phyloP scores from a whole-genome alignment of 92 coral and sea anemone species.

The Palythoa grandis region DNA sequence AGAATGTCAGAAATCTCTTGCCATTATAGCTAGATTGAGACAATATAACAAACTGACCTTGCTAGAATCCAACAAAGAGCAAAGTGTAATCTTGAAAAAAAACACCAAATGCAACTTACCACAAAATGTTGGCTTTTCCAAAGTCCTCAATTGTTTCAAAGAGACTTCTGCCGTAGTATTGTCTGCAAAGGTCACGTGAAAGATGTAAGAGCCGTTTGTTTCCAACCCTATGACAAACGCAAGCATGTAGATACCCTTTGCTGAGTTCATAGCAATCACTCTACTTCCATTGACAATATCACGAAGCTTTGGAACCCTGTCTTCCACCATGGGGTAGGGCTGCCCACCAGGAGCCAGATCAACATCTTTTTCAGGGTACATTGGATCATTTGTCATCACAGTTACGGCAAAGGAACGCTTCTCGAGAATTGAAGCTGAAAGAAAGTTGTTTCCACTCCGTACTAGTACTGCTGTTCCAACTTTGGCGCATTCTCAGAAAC shows the following conservation, averaged over 20 bases:
- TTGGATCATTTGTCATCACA: slow-evolving; percentile 50
- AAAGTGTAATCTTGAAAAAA: no score
- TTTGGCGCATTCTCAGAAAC: slow-evolving; percentile 66
- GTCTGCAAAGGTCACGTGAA: slow-evolving; percentile 66
- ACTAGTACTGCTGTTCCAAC: slow-evolving; percentile 73
- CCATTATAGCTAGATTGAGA: no score
- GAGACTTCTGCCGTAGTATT: slow-evolving; percentile 33
- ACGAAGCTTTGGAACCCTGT: slow-evolving; percentile 52
- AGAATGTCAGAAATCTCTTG: no score
- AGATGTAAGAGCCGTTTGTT: slow-evolving; percentile 15
- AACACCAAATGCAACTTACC: slow-evolving; percentile 43
- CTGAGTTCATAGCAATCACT: slow-evolving; percentile 56
- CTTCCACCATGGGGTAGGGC: slow-evolving; percentile 71
- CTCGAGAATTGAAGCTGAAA: slow-evolving; percentile 50
- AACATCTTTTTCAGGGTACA: slow-evolving; percentile 45
- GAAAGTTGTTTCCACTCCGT: slow-evolving; percentile 55
- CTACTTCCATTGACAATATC: slow-evolving; percentile 64
- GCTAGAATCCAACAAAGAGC: neutral
- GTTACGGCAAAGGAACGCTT: slow-evolving; percentile 58
- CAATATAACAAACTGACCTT: neutral
- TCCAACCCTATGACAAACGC: slow-evolving; percentile 47
- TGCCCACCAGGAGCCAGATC: slow-evolving; percentile 64
- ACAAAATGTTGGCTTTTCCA: slow-evolving; percentile 75
- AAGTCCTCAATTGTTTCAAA: slow-evolving; percentile 46
- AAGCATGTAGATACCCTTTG: slow-evolving; percentile 54